Percentiles rank a stretch among this genome's conserved stretches.
Conservation (phyloP, 2,888 invertebrate species). For the Beris morrisii region DNA sequence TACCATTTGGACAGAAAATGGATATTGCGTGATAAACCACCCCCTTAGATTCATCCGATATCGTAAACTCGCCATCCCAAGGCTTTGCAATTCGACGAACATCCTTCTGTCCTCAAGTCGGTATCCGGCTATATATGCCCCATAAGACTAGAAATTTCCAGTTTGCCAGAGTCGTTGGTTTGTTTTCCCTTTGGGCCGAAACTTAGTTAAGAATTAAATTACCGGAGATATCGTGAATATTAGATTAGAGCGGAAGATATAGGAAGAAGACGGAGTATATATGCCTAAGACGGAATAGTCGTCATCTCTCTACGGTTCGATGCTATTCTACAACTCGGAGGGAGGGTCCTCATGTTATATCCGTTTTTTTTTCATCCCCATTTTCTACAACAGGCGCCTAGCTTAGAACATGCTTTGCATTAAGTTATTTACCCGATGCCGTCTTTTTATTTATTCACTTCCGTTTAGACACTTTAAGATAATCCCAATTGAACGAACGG, state of each 20-base stretch:
- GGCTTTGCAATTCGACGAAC: conserved; percentile 17
- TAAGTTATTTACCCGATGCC: conserved; percentile 5
- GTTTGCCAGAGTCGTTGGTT: conserved; percentile 27
- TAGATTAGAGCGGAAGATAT: conserved; percentile 35
- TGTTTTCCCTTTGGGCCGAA: conserved; percentile 38
- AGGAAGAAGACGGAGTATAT: not conserved
- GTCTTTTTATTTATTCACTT: conserved; percentile 29
- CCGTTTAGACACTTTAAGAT: conserved; percentile 17
- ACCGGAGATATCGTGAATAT: conserved; percentile 39
- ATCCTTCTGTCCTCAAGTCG: conserved; percentile 8
- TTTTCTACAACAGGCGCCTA: no score
- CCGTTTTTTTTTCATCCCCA: no score
- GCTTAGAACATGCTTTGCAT: conserved; percentile 16
- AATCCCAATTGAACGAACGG: conserved; percentile 28
- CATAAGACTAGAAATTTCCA: conserved; percentile 22
- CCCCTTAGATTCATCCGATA: conserved; percentile 9
- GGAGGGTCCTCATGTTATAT: no score
- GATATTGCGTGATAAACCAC: conserved; percentile 38
- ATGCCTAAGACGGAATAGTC: not conserved
- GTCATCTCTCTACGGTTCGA: no score
- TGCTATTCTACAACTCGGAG: no score
- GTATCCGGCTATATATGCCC: not conserved
- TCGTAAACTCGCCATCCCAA: not conserved
- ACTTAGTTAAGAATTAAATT: conserved; percentile 40
- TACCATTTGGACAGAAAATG: conserved; percentile 36